A percentile compares a stretch with the other conserved stretches of the same genome.
Evolutionary conservation across 2,797 vertebrate genomes (phyloP).

Genomic region (Apogon talboti): DNA sequence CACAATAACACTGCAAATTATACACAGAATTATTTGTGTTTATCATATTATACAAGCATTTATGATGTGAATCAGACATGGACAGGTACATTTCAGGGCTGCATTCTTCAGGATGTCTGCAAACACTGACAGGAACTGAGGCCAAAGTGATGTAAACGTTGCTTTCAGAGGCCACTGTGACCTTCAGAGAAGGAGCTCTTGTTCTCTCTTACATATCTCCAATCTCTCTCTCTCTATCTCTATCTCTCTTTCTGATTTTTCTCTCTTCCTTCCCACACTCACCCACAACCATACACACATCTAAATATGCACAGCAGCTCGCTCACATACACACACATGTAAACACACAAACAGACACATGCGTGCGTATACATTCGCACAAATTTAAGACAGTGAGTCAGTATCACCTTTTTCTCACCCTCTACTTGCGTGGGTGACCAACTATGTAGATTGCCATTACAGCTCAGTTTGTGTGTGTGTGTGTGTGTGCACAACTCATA

Average conservation of each 20-base stretch:
- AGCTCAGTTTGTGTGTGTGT: conserved; percentile 32
- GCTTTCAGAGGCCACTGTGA: conserved; percentile 46
- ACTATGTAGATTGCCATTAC: conserved; percentile 75
- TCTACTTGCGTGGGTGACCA: conserved; percentile 82
- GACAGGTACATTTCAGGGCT: conserved; percentile 30
- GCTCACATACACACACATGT: conserved; percentile 29
- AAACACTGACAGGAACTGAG: conserved; percentile 46
- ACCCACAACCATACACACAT: conserved; percentile 60
- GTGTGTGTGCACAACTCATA: conserved; percentile 33
- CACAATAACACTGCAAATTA: conserved; percentile 49
- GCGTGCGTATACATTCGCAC: conserved; percentile 47
- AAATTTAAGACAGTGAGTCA: conserved; percentile 85
- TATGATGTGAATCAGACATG: conserved; percentile 1
- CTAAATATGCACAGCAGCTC: conserved; percentile 52
- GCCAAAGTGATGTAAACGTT: conserved; percentile 45
- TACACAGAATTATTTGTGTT: conserved; percentile 32
- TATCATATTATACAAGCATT: not conserved
- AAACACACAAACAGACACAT: conserved; percentile 35
- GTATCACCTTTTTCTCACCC: conserved; percentile 84
- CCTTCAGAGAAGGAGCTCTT: conserved; percentile 63
- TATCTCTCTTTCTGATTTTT: conserved; percentile 7
- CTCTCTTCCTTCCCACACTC: conserved; percentile 71
- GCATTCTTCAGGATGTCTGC: conserved; percentile 45
- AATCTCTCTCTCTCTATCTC: conserved; percentile 27
- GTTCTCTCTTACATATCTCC: conserved; percentile 46